Evolutionary conservation across 2,797 vertebrate genomes (phyloP).

Genomic region (Arctocebus calabarensis): DNA sequence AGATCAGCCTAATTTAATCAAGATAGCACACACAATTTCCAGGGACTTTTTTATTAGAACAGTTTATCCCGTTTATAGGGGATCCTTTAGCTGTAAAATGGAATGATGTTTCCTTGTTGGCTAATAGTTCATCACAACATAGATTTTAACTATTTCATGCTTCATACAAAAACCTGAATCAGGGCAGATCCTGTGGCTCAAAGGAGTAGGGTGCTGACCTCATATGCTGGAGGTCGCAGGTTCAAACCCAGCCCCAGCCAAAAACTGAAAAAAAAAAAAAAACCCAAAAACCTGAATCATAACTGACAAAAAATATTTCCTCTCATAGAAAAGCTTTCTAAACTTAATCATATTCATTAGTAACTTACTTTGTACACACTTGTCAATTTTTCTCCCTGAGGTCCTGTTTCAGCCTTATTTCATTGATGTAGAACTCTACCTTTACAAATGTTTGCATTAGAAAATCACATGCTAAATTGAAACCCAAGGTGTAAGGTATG

Average conservation of each 20-base stretch:
- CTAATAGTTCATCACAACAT: not conserved
- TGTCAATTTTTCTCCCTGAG: not conserved
- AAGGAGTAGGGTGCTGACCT: too few relatives aligned
- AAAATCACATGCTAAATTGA: constrained; percentile 17
- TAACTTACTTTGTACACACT: not conserved
- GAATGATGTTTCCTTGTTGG: not conserved
- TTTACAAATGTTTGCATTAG: not conserved
- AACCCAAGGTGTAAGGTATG: not conserved
- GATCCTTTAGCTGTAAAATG: not conserved
- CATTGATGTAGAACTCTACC: not conserved
- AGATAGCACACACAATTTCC: not conserved
- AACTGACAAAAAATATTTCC: not conserved
- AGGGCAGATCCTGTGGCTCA: too few relatives aligned
- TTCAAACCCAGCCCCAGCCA: too few relatives aligned
- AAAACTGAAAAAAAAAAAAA: too few relatives aligned
- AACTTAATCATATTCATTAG: not conserved
- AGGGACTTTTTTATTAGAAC: constrained; percentile 35
- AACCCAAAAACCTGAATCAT: constrained; percentile 2
- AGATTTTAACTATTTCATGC: not conserved
- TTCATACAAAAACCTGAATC: not conserved
- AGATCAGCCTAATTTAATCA: constrained; percentile 27
- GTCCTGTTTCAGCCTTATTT: constrained; percentile 10
- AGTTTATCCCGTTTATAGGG: not conserved
- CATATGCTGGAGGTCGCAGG: too few relatives aligned
- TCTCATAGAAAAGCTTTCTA: not conserved